Evolutionary conservation across 2,797 vertebrate genomes (phyloP).

Genomic region (Lophius americanus): DNA sequence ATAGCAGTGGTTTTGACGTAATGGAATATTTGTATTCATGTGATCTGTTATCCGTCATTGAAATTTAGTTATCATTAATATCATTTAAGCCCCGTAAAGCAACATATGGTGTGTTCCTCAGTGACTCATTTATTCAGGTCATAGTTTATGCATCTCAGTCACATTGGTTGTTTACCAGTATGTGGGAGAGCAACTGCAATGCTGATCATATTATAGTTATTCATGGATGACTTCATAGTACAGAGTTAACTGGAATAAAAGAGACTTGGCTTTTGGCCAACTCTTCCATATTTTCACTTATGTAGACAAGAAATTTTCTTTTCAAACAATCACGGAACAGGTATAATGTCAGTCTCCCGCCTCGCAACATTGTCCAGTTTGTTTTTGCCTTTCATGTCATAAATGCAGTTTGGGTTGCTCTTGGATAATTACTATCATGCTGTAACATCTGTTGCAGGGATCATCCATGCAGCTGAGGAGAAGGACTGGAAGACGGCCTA

Average conservation of each 20-base stretch:
- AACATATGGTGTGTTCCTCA: background rate
- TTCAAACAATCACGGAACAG: background rate
- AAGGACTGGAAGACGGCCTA: conserved; percentile 99
- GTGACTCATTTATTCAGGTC: conserved; percentile 2
- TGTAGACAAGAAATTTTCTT: background rate
- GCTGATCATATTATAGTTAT: background rate
- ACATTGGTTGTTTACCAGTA: background rate
- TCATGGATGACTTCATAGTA: background rate
- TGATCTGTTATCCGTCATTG: no score
- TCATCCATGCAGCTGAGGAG: conserved; percentile 98
- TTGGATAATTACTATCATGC: background rate
- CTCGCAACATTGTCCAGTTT: background rate
- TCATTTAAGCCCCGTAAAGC: background rate
- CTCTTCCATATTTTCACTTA: background rate
- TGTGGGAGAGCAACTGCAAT: background rate
- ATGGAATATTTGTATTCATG: background rate
- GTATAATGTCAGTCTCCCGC: background rate
- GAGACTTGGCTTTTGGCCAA: background rate
- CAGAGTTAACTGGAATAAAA: background rate
- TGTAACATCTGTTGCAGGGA: conserved; percentile 80
- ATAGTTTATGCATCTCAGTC: conserved; percentile 3
- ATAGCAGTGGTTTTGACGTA: background rate
- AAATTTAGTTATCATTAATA: background rate
- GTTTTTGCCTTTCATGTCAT: background rate
- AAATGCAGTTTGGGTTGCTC: background rate